Evolutionary conservation across 2,113 vertebrate species (phyloP).

Genomic region (Plestiodon gilberti): DNA sequence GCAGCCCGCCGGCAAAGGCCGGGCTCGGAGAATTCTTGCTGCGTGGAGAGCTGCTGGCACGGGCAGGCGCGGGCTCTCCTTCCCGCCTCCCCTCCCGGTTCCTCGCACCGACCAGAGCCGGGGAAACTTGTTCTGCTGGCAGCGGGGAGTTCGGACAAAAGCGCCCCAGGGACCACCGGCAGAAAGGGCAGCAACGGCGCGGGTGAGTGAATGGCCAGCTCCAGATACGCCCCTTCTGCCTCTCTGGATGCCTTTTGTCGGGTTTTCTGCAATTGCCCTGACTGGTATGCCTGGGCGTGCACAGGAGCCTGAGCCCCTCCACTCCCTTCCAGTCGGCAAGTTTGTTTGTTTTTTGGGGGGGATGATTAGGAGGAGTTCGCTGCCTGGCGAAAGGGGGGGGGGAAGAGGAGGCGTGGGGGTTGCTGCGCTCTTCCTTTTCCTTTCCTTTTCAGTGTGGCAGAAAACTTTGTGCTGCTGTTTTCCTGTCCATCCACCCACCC

Average conservation of each 20-base stretch:
- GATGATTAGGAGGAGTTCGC: not conserved
- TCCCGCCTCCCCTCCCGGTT: not conserved
- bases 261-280: not conserved
- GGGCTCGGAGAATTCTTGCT: not conserved
- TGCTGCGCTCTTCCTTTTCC: not conserved
- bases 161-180: not conserved
- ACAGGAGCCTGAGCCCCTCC: not conserved
- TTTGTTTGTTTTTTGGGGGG: no score
- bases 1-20: not conserved
- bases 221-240: no score
- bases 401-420: not conserved
- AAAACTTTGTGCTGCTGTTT: not conserved
- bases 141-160: not conserved
- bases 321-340: no score
- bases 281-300: not conserved
- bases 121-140: not conserved
- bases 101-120: not conserved
- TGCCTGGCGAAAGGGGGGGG: not conserved
- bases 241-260: not conserved
- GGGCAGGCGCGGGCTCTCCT: no score
- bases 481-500: not conserved
- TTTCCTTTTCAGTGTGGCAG: not conserved
- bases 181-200: not conserved
- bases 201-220: not conserved
- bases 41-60: not conserved